Evolutionary conservation across 2,888 invertebrate genomes (phyloP), one percentile per base, ranked within the genome.

Genomic region (Miltochrista miniata): DNA sequence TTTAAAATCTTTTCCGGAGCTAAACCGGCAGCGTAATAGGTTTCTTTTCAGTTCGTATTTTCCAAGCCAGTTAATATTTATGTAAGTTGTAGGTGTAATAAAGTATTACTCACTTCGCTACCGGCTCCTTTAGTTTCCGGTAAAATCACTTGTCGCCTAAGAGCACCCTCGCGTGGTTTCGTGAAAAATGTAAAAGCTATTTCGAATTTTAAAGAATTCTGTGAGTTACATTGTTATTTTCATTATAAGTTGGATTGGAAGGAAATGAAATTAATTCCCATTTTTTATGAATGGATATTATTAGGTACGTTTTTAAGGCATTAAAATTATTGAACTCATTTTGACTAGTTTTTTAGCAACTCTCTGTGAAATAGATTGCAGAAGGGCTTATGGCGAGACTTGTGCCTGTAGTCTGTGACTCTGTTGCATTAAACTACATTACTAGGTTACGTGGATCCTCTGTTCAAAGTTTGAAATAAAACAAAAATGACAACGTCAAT

Each of bases 121-220:
- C 4, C 34, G 41, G 31, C 12, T 29, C 34, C 31, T 11, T 4
- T 11, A 49, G 41, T 5, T 4, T 59, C 15, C 40, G 51, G 46
- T 53, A 64, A 43, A 47, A 45, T 48, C 49, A 63, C 34, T 14
- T 64, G 68, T 60, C 61, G 44, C 37, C 30, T 12, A 15, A 49
- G 52, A 63, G 52, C 15, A 14, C 37, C 18, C n/a, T 9, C 18
- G 58, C 43, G 48, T 51, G 38, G 51, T 59, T 50, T 48, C 34
- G 43, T 42, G 55, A 59, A 48, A 41, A 38, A 13, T 51, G 51
- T 41, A 44, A 12, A 7, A 38, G 37, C 44, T 34, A 40, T 34
- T 18, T 15, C 1, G n/a, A 15, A 7, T 13, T 37, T 45, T 45
- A 15, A 31, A 45, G 30, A 37, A 37, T 45, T 15, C 37, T 31